phyloP scores from a whole-genome alignment of 2,888 invertebrate species.

The Chymomyza amoena region DNA sequence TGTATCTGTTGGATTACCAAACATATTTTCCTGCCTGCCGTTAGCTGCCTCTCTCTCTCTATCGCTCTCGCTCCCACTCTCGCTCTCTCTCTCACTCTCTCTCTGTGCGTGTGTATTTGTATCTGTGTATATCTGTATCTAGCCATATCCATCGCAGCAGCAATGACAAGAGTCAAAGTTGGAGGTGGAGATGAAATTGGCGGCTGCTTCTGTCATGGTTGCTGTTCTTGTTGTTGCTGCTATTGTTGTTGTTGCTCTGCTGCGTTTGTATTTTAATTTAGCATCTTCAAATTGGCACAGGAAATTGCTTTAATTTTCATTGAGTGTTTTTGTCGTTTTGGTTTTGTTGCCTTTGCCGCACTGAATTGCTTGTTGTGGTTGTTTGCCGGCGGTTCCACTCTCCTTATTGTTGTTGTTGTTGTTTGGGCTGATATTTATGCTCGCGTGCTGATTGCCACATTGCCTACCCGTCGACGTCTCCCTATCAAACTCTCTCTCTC shows the following conservation, averaged over 20 bases:
- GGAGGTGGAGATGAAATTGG: background rate
- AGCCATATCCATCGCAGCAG: background rate
- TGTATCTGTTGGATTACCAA: conserved; percentile 35
- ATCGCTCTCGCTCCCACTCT: background rate
- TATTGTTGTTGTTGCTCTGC: background rate
- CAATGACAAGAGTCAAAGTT: background rate
- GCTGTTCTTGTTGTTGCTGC: background rate
- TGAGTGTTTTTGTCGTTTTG: conserved; percentile 47
- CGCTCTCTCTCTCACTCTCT: background rate
- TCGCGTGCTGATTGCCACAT: conserved; percentile 37
- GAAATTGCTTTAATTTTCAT: conserved; percentile 72
- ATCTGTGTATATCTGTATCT: background rate
- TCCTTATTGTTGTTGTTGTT: conserved; percentile 8
- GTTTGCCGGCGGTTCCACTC: conserved; percentile 3
- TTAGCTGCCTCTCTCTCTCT: background rate
- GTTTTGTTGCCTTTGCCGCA: conserved; percentile 23
- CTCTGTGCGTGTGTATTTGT: background rate
- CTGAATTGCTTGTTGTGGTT: conserved; percentile 38
- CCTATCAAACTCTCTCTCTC: conserved; percentile 13
- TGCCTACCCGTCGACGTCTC: background rate
- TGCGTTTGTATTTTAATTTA: conserved; percentile 63
- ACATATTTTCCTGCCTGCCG: conserved; percentile 20
- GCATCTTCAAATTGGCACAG: conserved; percentile 68
- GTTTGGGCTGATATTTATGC: conserved; percentile 42
- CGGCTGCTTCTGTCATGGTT: background rate